Evolutionary conservation across 2,888 invertebrate species (phyloP), one percentile per base, ranked within the genome.

Genomic region (Pandemis heparana): DNA sequence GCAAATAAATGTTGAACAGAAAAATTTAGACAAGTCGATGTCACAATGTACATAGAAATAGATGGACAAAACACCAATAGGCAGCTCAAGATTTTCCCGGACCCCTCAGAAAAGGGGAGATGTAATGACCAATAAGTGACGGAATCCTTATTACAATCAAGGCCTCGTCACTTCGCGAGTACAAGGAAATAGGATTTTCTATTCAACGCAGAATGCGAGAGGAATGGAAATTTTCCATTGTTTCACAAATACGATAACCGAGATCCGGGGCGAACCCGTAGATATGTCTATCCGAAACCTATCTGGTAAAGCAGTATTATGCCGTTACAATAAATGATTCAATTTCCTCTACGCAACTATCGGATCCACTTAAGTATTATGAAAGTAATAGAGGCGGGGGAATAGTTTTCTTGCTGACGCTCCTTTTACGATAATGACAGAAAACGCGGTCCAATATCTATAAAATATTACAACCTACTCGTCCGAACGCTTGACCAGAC

Each of bases 331-430:
- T 92, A 93, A 93, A 92, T 92, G 94, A 94, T 94, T 92, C 92
- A 92, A 94, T 94, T 93, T 92, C 89, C 91, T 90, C 86, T 89
- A 91, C 90, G 89, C 89, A 92, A 92, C 90, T 91, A 92, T 91
- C 90, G 87, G 87, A 90, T 92, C 92, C 92, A 93, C 93, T 94
- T 94, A 92, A 92, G 92, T 92, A 93, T 94, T 94, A 94, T 92
- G 92, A 92, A 89, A 91, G 94, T 89, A 92, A 92, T 92, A 92
- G 89, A 90, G 81, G 88, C 87, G 87, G 88, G 87, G 87, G 91
- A 92, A 93, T 92, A 92, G 94, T 94, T 94, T 94, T 93, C 92
- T 90, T 92, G 93, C 92, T 92, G 93, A 93, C 91, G 91, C 89
- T 94, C 89, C 92, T 92, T 93, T 93, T 92, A 92, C 92, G 92